Conservation (phyloP, 2,797 vertebrate genomes). For the Scyliorhinus canicula region DNA sequence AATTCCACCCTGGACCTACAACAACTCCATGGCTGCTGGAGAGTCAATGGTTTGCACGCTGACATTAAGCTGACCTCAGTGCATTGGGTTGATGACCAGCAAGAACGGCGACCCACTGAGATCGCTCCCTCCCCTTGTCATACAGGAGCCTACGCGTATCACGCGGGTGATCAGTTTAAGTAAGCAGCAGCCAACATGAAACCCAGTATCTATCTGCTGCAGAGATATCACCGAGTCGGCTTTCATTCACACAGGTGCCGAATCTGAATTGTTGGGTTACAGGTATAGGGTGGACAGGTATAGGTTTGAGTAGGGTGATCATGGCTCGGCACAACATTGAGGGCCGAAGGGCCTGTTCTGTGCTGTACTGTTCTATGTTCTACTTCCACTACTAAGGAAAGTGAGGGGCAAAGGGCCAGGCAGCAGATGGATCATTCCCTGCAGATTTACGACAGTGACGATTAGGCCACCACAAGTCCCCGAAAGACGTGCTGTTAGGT, state of each 20-base stretch:
- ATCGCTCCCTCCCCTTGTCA: not conserved
- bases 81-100: not conserved
- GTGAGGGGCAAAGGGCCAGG: too few species aligned
- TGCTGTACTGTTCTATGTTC: too few species aligned
- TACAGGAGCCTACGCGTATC: not conserved
- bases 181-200: not conserved
- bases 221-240: not conserved
- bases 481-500: too few species aligned
- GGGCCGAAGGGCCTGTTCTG: too few species aligned
- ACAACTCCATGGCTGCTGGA: not conserved
- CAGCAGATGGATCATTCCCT: too few species aligned
- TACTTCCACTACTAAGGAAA: too few species aligned
- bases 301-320: too few species aligned
- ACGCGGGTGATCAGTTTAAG: not conserved
- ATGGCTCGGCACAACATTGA: too few species aligned
- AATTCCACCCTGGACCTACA: not conserved
- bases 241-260: not conserved
- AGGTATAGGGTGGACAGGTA: too few species aligned
- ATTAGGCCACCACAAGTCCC: too few species aligned
- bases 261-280: too few species aligned
- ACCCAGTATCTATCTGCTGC: not conserved
- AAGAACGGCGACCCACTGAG: not conserved
- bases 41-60: not conserved
- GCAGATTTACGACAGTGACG: too few species aligned
- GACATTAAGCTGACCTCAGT: not conserved